These are phyloP conservation scores for Polyploca ridens DNA, from an alignment of 2,888 invertebrate genomes.

Conservation along the genomic window DNA sequence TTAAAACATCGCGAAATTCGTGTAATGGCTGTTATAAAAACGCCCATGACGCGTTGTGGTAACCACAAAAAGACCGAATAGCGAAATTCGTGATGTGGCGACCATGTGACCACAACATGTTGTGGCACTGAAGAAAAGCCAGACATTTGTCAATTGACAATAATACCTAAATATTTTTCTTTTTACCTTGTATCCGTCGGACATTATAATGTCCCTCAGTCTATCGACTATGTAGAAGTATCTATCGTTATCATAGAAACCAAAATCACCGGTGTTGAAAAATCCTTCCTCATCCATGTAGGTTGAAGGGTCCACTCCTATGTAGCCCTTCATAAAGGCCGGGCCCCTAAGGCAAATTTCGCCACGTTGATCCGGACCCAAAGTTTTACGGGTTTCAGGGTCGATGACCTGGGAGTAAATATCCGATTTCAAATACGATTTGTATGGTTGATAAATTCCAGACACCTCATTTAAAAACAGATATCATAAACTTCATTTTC, in stretches of 20 bases:
- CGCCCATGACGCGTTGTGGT: background rate
- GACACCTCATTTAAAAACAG: too few species aligned
- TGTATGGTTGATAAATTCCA: background rate
- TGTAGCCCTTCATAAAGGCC: slow-evolving; percentile 68
- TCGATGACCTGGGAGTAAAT: slow-evolving; percentile 63
- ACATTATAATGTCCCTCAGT: slow-evolving; percentile 59
- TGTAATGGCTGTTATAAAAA: background rate
- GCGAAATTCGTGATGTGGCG: background rate
- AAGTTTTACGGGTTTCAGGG: slow-evolving; percentile 66
- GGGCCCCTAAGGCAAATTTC: slow-evolving; percentile 68
- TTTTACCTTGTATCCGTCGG: slow-evolving; percentile 57
- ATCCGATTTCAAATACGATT: background rate
- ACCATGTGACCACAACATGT: background rate
- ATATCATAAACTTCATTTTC: too few species aligned
- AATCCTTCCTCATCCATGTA: slow-evolving; percentile 62
- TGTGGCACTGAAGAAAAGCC: too few species aligned
- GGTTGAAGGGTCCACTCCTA: slow-evolving; percentile 54
- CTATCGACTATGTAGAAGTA: slow-evolving; percentile 64
- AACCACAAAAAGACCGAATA: background rate
- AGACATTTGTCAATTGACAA: too few species aligned
- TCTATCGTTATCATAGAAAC: slow-evolving; percentile 63
- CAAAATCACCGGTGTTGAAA: slow-evolving; percentile 65
- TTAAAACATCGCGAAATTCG: background rate
- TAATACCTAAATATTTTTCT: background rate
- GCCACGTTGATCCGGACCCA: slow-evolving; percentile 74